Evolutionary conservation across 2,797 vertebrate species (phyloP).

Genomic region (Chaunax sp.): DNA sequence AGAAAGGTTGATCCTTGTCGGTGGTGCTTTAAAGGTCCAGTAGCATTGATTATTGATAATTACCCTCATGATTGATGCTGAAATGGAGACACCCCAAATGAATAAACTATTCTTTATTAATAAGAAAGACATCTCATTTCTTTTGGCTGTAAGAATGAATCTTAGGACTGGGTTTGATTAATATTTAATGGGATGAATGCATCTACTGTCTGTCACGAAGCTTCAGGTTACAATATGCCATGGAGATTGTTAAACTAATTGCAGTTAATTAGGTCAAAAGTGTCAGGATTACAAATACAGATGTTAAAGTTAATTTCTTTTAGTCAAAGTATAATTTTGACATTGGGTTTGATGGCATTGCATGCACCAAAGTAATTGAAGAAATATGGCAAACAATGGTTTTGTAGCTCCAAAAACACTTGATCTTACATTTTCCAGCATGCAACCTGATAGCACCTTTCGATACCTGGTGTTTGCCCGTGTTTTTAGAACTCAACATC

Average conservation of each 20-base stretch:
- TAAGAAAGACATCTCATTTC: neutral
- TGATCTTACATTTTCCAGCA: neutral
- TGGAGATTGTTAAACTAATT: neutral
- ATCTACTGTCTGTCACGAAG: neutral
- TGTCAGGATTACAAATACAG: neutral
- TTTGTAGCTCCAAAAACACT: neutral
- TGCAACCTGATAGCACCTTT: neutral
- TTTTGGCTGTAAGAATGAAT: neutral
- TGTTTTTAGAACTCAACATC: neutral
- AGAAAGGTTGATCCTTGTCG: constrained; percentile 37
- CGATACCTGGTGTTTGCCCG: neutral
- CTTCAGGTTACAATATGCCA: neutral
- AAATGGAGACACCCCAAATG: constrained; percentile 19
- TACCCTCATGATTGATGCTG: constrained; percentile 28
- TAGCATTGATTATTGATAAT: constrained; percentile 54
- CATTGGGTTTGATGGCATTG: too few species aligned
- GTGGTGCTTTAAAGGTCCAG: constrained; percentile 30
- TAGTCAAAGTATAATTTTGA: too few species aligned
- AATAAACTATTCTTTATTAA: neutral
- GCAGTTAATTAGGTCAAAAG: too few species aligned
- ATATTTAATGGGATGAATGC: neutral
- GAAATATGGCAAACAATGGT: neutral
- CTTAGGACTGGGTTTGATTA: neutral
- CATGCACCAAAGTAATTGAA: neutral
- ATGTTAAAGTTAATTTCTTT: too few species aligned